Conservation (phyloP, 2,113 vertebrate genomes). For the Hepsetus odoe region DNA sequence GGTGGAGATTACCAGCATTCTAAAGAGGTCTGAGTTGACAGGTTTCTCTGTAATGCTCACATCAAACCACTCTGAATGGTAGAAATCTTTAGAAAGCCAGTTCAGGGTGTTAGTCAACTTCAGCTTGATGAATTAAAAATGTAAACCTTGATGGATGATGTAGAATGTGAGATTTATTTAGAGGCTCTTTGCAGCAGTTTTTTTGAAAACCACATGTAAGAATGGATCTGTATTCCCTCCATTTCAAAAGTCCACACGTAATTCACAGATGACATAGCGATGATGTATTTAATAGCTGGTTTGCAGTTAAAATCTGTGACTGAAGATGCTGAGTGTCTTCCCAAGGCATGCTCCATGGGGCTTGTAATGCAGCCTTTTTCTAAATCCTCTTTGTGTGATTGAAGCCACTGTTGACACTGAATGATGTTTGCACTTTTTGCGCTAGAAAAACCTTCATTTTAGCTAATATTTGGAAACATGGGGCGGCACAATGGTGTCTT, state of each 20-base stretch:
- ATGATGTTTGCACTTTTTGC: too few species aligned
- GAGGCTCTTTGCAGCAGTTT: background rate
- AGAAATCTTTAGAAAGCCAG: background rate
- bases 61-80: too few species aligned
- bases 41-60: too few species aligned
- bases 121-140: background rate
- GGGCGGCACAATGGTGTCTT: too few species aligned
- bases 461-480: too few species aligned
- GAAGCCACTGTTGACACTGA: too few species aligned
- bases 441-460: too few species aligned
- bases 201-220: too few species aligned
- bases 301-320: background rate
- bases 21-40: too few species aligned
- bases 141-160: background rate
- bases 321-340: background rate
- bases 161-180: background rate
- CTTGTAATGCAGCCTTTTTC: background rate
- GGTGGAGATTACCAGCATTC: too few species aligned
- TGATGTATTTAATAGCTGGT: background rate
- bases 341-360: background rate
- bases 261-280: background rate
- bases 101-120: background rate
- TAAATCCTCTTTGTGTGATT: background rate
- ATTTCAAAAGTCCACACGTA: background rate
- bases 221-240: background rate